Evolutionary conservation across 2,888 invertebrate species (phyloP).

Genomic region (Uropetala carovei): DNA sequence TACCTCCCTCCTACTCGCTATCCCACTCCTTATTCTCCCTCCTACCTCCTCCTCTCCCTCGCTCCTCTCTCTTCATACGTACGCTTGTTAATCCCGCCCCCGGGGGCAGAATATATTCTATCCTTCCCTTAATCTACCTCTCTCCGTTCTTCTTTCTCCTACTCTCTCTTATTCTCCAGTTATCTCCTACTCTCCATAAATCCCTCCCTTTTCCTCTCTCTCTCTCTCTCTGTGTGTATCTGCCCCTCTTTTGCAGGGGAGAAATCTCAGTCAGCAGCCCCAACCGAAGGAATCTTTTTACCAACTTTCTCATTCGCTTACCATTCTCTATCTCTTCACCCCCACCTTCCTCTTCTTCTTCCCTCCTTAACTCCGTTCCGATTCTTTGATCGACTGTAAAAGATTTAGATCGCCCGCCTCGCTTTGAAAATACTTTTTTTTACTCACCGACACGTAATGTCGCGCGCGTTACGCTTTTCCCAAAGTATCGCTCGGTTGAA

Average conservation of each 20-base stretch:
- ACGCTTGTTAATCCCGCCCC: not conserved
- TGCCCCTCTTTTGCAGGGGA: not conserved
- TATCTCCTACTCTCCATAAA: not conserved
- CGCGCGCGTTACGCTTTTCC: not conserved
- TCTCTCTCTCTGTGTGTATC: not conserved
- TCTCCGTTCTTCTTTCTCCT: not conserved
- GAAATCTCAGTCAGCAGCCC: not conserved
- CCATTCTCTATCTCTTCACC: not conserved
- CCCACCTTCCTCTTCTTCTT: not conserved
- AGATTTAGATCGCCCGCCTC: not conserved
- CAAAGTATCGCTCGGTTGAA: not conserved
- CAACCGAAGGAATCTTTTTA: not conserved
- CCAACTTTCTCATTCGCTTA: slow-evolving; percentile 4
- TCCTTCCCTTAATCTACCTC: not conserved
- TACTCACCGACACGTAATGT: not conserved
- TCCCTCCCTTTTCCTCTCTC: not conserved
- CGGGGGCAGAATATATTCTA: not conserved
- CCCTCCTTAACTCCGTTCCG: not conserved
- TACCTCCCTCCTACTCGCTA: not conserved
- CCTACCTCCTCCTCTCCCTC: not conserved
- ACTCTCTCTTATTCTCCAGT: not conserved
- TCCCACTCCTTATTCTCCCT: not conserved
- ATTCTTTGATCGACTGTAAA: not conserved
- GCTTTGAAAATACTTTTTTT: not conserved
- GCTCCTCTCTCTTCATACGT: not conserved